These are phyloP conservation scores for Labeo catla DNA, from an alignment of 2,113 vertebrate genomes.

Conservation along the genomic window DNA sequence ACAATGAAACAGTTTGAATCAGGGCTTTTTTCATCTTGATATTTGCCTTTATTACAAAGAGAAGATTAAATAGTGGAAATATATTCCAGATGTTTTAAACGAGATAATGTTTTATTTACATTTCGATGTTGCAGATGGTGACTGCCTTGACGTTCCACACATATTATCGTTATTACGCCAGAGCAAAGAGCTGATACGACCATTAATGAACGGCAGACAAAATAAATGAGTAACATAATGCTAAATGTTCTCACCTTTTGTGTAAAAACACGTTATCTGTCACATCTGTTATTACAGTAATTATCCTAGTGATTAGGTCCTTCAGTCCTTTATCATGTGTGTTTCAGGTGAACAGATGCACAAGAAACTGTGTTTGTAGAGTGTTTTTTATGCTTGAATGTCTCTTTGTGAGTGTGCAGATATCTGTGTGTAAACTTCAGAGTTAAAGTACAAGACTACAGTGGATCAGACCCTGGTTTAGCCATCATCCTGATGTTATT, in stretches of 20 bases:
- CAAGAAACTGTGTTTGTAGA: neutral
- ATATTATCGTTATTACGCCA: neutral
- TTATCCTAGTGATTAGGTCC: neutral
- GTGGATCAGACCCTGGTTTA: slow-evolving; percentile 21
- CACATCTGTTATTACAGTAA: neutral
- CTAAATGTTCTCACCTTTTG: neutral
- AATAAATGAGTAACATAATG: neutral
- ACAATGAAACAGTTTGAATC: slow-evolving; percentile 2
- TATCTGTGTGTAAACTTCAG: slow-evolving; percentile 1
- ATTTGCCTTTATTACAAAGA: neutral
- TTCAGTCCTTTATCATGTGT: neutral
- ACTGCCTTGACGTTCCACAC: neutral
- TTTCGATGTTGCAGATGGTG: neutral
- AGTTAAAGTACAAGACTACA: neutral
- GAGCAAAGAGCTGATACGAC: neutral
- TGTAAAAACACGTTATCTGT: neutral
- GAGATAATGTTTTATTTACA: neutral
- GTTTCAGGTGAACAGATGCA: neutral
- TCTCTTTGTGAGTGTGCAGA: neutral
- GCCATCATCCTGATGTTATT: slow-evolving; percentile 39
- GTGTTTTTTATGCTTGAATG: neutral
- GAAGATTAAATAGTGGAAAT: neutral
- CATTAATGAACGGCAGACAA: neutral
- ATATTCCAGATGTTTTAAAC: neutral
- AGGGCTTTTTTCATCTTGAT: neutral